phyloP scores from a whole-genome alignment of 2,888 invertebrate species.

The Yponomeuta evonymella region DNA sequence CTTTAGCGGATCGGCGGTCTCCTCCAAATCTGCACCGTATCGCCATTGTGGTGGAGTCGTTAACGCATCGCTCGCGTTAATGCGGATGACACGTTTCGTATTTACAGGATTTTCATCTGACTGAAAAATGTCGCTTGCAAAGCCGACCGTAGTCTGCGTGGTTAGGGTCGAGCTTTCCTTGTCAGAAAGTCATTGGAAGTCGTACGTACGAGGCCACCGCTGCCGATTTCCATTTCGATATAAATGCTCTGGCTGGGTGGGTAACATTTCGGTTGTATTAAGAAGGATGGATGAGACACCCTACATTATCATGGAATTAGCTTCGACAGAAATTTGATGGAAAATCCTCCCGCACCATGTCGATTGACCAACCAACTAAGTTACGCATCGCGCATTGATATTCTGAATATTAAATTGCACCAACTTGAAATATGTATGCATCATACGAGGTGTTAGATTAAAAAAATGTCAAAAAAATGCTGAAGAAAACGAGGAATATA shows the following conservation, averaged over 20 bases:
- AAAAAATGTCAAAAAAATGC: too few relatives aligned
- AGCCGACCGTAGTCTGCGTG: constrained; percentile 34
- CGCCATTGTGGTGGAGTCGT: constrained; percentile 51
- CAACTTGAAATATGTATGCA: too few relatives aligned
- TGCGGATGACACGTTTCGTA: constrained; percentile 54
- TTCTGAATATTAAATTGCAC: too few relatives aligned
- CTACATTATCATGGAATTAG: not conserved
- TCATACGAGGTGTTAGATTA: too few relatives aligned
- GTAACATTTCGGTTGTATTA: constrained; percentile 59
- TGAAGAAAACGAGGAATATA: too few relatives aligned
- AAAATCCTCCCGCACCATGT: not conserved
- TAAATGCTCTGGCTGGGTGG: constrained; percentile 34
- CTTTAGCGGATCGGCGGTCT: constrained; percentile 32
- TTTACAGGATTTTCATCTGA: constrained; percentile 38
- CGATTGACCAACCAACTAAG: too few relatives aligned
- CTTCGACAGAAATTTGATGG: not conserved
- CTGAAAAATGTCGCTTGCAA: constrained; percentile 30
- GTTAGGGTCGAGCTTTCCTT: constrained; percentile 40
- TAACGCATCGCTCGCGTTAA: constrained; percentile 51
- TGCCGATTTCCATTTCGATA: constrained; percentile 52
- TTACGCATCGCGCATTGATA: too few relatives aligned
- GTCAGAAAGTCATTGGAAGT: constrained; percentile 20
- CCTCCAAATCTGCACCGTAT: constrained; percentile 62
- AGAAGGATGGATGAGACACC: constrained; percentile 62
- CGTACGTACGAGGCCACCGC: constrained; percentile 21